Base-by-base conservation (phyloP, 2,888 invertebrate genomes). In the Xanthia icteritia region DNA sequence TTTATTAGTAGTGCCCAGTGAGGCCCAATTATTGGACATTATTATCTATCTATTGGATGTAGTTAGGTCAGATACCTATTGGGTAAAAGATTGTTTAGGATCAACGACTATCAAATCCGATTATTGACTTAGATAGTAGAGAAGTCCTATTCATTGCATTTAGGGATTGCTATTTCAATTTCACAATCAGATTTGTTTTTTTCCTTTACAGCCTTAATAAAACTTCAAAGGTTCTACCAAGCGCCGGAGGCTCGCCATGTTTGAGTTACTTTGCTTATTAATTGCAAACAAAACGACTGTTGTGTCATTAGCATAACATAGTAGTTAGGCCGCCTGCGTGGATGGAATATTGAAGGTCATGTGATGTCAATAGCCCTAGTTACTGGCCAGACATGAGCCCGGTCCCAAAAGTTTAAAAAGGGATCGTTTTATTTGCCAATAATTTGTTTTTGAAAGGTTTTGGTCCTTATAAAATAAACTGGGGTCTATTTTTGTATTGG, bases 1-100 rank as follows among this genome's bases (percentile, higher is more conserved):
- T 60, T 74, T 82, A 85, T 82, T 82, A 67, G 64, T 64, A 60
- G 67, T 65, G 71, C 56, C 71, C 71, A 63, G 74, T 56, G 20
- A 51, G 39, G 71, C 20, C 42, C 71, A 65, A 77, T 72, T 79
- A 83, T 73, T 77, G 73, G 58, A 31, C 20, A 61, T 72, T 77
- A 69, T 80, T 65, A 39, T 69, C 13, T 68, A 31, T 58, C 8
- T 51, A 48, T 56, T 65, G 27, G 56, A n/a, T 66, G 15, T 27
- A 15, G 48, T 1, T 27, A 42, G 13, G 27, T 56, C n/a, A n/a
- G 48, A 17, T 63, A n/a, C 45, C 3, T 45, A 42, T 76, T 51
- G 11, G 5, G 6, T 73, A 20, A 36, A 20, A 15, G 15, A 0
- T n/a, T 36, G 13, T 36, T 56, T n/a, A 2, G 5, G 31, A n/a